These are phyloP conservation scores for Notolepis coatsorum DNA, from an alignment of 2,797 vertebrate species.

Conservation along the genomic window DNA sequence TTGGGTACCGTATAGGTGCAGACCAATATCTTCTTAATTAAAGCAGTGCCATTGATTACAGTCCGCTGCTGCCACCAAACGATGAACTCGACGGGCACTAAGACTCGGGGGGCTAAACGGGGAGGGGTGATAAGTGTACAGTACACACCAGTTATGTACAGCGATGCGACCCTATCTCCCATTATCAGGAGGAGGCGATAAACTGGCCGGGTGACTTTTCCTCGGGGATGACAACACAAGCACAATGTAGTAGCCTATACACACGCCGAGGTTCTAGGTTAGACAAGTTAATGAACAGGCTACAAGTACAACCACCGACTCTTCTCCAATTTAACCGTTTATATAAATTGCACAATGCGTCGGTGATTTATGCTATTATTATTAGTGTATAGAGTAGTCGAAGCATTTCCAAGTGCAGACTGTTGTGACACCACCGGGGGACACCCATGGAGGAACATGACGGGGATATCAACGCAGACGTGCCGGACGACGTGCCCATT, in stretches of 20 bases:
- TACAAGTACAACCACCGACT: too few relatives aligned
- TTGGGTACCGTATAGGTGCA: too few relatives aligned
- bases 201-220: neutral
- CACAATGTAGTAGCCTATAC: neutral
- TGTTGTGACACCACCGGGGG: neutral
- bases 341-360: slow-evolving; percentile 3
- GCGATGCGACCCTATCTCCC: neutral
- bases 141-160: neutral
- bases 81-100: neutral
- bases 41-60: too few relatives aligned
- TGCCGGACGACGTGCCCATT: neutral
- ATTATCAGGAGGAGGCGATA: neutral
- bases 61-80: too few relatives aligned
- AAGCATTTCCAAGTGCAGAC: too few relatives aligned
- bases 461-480: neutral
- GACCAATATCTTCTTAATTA: too few relatives aligned
- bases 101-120: slow-evolving; percentile 2
- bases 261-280: too few relatives aligned
- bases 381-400: too few relatives aligned
- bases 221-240: too few relatives aligned
- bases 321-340: too few relatives aligned
- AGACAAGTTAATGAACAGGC: too few relatives aligned
- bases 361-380: too few relatives aligned
- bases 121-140: neutral
- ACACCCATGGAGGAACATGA: slow-evolving; percentile 48